Evolutionary conservation across 2,888 invertebrate genomes (phyloP), one percentile per base, ranked within the genome.

Genomic region (Bembecia ichneumoniformis): DNA sequence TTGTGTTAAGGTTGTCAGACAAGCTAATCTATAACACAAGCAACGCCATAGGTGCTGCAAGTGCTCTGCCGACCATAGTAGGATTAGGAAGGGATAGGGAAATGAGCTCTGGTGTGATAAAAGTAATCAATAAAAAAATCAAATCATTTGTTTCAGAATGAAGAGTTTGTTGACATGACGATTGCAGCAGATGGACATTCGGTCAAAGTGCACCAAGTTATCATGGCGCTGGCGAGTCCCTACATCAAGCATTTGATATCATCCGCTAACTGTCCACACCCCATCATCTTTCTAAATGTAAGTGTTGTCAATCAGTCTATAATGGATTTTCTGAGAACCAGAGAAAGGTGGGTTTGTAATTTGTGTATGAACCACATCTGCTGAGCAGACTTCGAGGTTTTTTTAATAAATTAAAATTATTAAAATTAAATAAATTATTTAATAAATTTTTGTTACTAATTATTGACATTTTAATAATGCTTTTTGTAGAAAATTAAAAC

Each of bases 91-190:
- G 10, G 7, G 9, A 1, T 28, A 47, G 2, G 5, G 5, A 17
- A 11, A 17, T 16, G 28, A 46, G n/a, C 20, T n/a, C 15, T 13
- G 13, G 15, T 36, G 13, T 34, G 16, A 17, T 43, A 14, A n/a
- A n/a, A 36, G 11, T 44, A 2, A 34, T 15, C 7, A 13, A 48
- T 5, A 51, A 49, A 46, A n/a, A 35, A 46, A 46, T 47, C 5
- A 1, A 28, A 28, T 11, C 46, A 10, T 48, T 52, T 49, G 48
- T 66, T 66, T 15, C 64, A 87, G 87, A 83, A 77, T 65, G 82
- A 77, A 50, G 84, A 86, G 52, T 86, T 87, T 63, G 87, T 87
- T 36, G 87, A 87, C 51, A 79, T 87, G 82, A 87, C 87, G 0
- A 55, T 87, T 35, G 87, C 86, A 9, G 86, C 86, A 1, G 84